Conservation (phyloP, 1,140 invertebrate species). For the Aplysia californica region DNA sequence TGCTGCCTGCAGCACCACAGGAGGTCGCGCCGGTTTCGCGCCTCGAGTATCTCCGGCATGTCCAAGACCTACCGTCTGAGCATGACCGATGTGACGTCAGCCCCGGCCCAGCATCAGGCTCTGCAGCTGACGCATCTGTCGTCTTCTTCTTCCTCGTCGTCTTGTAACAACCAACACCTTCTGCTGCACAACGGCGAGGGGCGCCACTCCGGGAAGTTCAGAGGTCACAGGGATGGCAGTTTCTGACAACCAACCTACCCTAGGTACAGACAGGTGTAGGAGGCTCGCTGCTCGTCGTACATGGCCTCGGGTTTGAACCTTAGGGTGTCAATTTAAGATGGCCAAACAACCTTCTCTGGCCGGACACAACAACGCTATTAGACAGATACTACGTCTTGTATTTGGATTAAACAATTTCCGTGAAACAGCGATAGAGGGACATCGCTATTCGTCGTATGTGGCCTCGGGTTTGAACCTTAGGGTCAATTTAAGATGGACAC, state of each 20-base stretch:
- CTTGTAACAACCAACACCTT: neutral
- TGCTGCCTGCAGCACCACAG: slow-evolving; percentile 19
- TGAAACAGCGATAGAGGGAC: no score
- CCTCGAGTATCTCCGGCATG: slow-evolving; percentile 8
- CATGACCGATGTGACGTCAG: slow-evolving; percentile 13
- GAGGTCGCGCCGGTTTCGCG: neutral
- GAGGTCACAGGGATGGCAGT: neutral
- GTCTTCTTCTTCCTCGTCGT: neutral
- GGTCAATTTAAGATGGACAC: neutral
- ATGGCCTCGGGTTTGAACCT: neutral
- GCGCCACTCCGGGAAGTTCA: neutral
- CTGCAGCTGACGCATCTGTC: slow-evolving; percentile 8
- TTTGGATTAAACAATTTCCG: no score
- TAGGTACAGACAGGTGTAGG: slow-evolving; percentile 10
- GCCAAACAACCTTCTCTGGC: neutral
- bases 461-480: neutral
- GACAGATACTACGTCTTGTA: no score
- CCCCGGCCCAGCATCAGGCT: neutral
- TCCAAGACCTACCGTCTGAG: slow-evolving; percentile 19
- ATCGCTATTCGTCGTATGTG: neutral
- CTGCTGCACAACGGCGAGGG: neutral
- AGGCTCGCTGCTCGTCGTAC: neutral
- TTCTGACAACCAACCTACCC: neutral
- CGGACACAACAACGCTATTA: neutral
- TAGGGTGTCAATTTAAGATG: neutral